Base-by-base conservation (phyloP, 2,797 vertebrate genomes). In the Pipistrellus pygmaeus region DNA sequence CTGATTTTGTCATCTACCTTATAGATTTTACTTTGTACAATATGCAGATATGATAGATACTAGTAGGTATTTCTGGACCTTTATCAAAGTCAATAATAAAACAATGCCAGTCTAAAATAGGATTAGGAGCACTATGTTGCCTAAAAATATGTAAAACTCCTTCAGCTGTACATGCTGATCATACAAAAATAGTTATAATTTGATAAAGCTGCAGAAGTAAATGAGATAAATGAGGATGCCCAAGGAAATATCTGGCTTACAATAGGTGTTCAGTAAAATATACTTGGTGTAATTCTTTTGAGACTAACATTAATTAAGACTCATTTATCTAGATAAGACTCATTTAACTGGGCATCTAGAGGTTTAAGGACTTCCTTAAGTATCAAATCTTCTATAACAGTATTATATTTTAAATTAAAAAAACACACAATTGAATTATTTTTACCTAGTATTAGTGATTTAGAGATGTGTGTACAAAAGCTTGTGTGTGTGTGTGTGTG, bases 271-370 rank as follows among this genome's bases (percentile, higher is more conserved):
- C 35, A 41, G 27, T 72, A 82, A 94, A 91, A 44, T 11, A 48
- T 32, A 80, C 15, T 85, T 85, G 35, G 12, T 69, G 35, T 32
- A 25, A 62, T 38, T 90, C n/a, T 69, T 89, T 81, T 71, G n/a
- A 51, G 21, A 46, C 41, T 92, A 68, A n/a, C 30, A 81, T 38
- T 92, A 62, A 80, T 60, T 80, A 95, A 94, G 35, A 57, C 41
- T 71, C 12, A 90, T 92, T 92, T 94, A 92, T 96, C 27, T 53
- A 96, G 13, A 60, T 94, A 92, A 90, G 25, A 90, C 71, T 96
- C 60, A 60, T 93, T 95, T 95, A 10, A 57, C 12, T 48, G 48
- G 60, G 6, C 71, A 95, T 90, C 92, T 94, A 25, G 48, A 92
- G 92, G 69, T 81, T 85, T 78, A 46, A 94, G 82, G 62, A 3